A percentile compares a stretch with the other conserved stretches of the same genome.
These are phyloP conservation scores for Gisinianus flammeolus DNA, from an alignment of 2,888 invertebrate genomes.

Conservation along the genomic window DNA sequence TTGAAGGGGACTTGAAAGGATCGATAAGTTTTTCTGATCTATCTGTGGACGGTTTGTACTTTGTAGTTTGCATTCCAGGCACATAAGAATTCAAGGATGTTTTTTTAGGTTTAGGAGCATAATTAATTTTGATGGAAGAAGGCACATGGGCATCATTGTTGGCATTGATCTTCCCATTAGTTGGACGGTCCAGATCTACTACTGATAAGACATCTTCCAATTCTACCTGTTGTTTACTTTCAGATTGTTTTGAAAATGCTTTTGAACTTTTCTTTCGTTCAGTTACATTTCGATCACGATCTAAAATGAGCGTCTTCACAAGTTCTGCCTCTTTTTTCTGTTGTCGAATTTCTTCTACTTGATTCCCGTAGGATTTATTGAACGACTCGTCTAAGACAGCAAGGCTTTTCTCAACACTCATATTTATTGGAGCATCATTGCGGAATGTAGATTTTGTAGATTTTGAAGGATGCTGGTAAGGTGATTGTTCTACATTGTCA, in stretches of 20 bases:
- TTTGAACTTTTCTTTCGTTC: not conserved
- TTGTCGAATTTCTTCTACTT: not conserved
- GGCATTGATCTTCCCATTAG: too few relatives aligned
- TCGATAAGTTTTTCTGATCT: not conserved
- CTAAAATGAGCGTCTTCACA: not conserved
- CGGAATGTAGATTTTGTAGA: not conserved
- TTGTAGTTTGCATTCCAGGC: conserved; percentile 9
- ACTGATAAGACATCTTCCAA: not conserved
- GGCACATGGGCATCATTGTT: not conserved
- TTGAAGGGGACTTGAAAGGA: not conserved
- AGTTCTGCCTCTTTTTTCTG: not conserved
- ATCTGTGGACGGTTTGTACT: conserved; percentile 4
- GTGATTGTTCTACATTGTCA: not conserved
- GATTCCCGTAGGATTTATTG: not conserved
- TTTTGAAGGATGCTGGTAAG: not conserved
- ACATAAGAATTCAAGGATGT: conserved; percentile 3
- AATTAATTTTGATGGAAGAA: not conserved
- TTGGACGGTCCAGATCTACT: not conserved
- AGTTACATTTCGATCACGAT: not conserved
- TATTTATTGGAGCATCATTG: not conserved
- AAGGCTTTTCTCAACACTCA: not conserved
- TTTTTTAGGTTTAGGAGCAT: not conserved
- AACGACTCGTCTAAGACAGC: not conserved
- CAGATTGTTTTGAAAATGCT: not conserved
- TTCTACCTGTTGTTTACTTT: not conserved